These are phyloP conservation scores for Dendroctonus ponderosae DNA, from an alignment of 1,140 invertebrate genomes.

Conservation along the genomic window DNA sequence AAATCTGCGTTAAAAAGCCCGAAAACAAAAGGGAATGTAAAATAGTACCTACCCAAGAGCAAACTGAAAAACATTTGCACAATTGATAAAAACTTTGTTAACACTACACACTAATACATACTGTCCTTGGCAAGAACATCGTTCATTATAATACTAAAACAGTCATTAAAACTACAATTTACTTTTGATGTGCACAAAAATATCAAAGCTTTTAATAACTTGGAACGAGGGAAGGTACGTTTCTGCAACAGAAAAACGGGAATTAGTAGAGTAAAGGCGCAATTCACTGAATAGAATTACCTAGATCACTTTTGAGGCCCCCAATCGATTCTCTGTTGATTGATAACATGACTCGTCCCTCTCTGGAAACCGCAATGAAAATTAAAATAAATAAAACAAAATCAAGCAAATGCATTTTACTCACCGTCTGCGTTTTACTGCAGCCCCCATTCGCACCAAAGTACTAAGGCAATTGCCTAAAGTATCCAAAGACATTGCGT, in stretches of 20 bases:
- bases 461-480: constrained; percentile 52
- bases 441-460: constrained; percentile 43
- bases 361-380: constrained; percentile 27
- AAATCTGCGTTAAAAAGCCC: too few species aligned
- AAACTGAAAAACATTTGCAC: too few species aligned
- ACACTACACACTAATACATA: too few species aligned
- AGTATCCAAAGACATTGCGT: constrained; percentile 60
- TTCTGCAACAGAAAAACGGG: constrained; percentile 25
- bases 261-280: background rate
- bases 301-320: constrained; percentile 28
- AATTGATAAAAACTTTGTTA: too few species aligned
- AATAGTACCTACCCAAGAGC: too few species aligned
- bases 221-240: constrained; percentile 28
- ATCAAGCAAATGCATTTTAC: constrained; percentile 16
- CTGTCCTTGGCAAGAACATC: too few species aligned
- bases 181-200: constrained; percentile 25
- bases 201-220: constrained; percentile 26
- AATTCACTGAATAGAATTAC: constrained; percentile 18
- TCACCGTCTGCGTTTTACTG: constrained; percentile 50
- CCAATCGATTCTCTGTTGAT: constrained; percentile 25
- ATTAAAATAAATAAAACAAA: background rate
- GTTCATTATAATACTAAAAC: background rate
- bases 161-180: constrained; percentile 18
- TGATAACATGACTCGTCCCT: constrained; percentile 31
- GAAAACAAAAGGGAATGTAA: too few species aligned